Evolutionary conservation across 2,888 invertebrate genomes (phyloP).

Genomic region (Scelioninae gen. 1): DNA sequence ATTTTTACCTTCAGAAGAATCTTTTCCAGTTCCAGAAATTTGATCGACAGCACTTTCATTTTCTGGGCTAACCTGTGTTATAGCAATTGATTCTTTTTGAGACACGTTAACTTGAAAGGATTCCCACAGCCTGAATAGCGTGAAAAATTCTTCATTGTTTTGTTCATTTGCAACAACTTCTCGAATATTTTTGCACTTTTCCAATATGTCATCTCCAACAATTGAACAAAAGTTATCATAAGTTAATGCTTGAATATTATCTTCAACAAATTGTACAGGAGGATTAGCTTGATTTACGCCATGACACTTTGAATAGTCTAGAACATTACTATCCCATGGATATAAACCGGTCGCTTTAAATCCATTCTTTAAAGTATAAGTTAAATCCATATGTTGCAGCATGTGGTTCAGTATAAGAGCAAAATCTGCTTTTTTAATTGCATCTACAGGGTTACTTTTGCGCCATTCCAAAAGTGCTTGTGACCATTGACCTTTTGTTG

Average conservation of each 20-base stretch:
- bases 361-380: not conserved
- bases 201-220: conserved; percentile 23
- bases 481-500: conserved; percentile 16
- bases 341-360: conserved; percentile 29
- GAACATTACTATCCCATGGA: conserved; percentile 24
- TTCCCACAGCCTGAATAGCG: conserved; percentile 28
- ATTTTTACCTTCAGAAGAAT: not conserved
- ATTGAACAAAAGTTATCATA: conserved; percentile 21
- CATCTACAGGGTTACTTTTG: conserved; percentile 12
- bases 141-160: conserved; percentile 24
- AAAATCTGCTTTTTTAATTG: conserved; percentile 17
- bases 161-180: conserved; percentile 9
- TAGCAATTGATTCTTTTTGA: conserved; percentile 2
- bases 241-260: conserved; percentile 6
- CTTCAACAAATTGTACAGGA: conserved; percentile 7
- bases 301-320: conserved; percentile 35
- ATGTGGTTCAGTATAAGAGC: conserved; percentile 17
- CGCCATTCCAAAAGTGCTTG: conserved; percentile 20
- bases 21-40: not conserved
- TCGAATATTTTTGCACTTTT: conserved; percentile 25
- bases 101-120: conserved; percentile 11
- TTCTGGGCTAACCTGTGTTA: not conserved
- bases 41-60: not conserved
- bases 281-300: conserved; percentile 3
- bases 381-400: conserved; percentile 12